Evolutionary conservation across 2,113 vertebrate genomes (phyloP).

Genomic region (Leuciscus idus): DNA sequence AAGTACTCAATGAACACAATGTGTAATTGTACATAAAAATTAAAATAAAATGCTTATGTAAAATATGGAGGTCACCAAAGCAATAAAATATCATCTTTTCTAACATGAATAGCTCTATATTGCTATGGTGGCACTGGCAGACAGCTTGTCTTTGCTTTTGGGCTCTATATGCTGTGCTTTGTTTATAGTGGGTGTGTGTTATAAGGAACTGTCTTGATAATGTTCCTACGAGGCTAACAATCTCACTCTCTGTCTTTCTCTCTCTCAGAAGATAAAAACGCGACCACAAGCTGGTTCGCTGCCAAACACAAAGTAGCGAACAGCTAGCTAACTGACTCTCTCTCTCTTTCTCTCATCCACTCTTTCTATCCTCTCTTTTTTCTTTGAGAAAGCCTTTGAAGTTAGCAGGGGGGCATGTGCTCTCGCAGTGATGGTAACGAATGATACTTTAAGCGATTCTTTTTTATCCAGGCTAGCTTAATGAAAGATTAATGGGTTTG

Average conservation of each 20-base stretch:
- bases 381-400: conserved; percentile 89
- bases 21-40: neutral
- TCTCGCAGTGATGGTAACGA: conserved; percentile 89
- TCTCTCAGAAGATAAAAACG: conserved; percentile 80
- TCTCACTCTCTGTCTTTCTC: conserved; percentile 51
- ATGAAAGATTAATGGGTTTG: conserved; percentile 99
- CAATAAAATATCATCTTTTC: neutral
- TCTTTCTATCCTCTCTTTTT: conserved; percentile 62
- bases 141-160: neutral
- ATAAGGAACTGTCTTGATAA: conserved; percentile 49
- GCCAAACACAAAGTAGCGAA: conserved; percentile 80
- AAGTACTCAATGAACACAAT: neutral
- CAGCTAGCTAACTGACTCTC: conserved; percentile 84
- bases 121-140: neutral
- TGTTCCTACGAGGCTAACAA: conserved; percentile 58
- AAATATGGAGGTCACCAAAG: neutral
- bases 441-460: conserved; percentile 97
- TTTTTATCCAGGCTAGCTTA: conserved; percentile 98
- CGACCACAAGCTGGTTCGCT: conserved; percentile 87
- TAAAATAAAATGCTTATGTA: neutral
- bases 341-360: conserved; percentile 66
- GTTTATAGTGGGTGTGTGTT: conserved; percentile 14
- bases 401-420: conserved; percentile 91
- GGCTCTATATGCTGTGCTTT: neutral
- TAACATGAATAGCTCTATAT: neutral